Base-by-base conservation (phyloP, 2,888 invertebrate genomes). In the Sthenelais limicola region DNA sequence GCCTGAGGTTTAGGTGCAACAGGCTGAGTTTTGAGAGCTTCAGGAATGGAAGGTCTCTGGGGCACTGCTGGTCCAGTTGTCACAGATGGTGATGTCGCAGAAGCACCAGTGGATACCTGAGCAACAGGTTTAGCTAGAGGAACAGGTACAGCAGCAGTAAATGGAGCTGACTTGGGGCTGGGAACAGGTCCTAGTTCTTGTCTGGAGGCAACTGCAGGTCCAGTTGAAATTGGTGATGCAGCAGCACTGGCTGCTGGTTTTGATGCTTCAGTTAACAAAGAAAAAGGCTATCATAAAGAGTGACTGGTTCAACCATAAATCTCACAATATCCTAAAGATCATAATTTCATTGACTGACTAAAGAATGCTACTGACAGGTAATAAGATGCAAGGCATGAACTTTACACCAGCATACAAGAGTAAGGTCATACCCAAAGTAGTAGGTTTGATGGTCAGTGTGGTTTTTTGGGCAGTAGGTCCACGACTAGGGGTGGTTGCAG, bases 391-490 rank as follows among this genome's bases (percentile, higher is more conserved):
- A 12, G 18, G 43, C 43, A 43, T 9, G 9, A 43, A 43, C 18
- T 5, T 33, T 5, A 4, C 54, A 56, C 56, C n/a, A n/a, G n/a
- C n/a, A n/a, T n/a, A n/a, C n/a, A n/a, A n/a, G n/a, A n/a, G n/a
- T n/a, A 32, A n/a, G 26, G 4, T 43, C 56, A 56, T 56, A 56
- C 56, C 56, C 56, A 56, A 33, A 56, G 56, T 33, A 4, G 56
- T 33, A 4, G 56, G 56, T n/a, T 33, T 12, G 56, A 56, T 32
- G 56, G 56, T 56, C 32, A 56, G 32, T 32, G 56, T 56, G 30
- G 32, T 32, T 56, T 56, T 56, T 56, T 28, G 32, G 56, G 56
- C 56, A 18, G 56, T 21, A 32, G 56, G 56, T 56, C 56, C 56
- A 33, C 33, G 30, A 33, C 28, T 4, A 4, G 56, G 56, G 32